Evolutionary conservation across 1,140 invertebrate species (phyloP).

Genomic region (Phenacoccus solenopsis): DNA sequence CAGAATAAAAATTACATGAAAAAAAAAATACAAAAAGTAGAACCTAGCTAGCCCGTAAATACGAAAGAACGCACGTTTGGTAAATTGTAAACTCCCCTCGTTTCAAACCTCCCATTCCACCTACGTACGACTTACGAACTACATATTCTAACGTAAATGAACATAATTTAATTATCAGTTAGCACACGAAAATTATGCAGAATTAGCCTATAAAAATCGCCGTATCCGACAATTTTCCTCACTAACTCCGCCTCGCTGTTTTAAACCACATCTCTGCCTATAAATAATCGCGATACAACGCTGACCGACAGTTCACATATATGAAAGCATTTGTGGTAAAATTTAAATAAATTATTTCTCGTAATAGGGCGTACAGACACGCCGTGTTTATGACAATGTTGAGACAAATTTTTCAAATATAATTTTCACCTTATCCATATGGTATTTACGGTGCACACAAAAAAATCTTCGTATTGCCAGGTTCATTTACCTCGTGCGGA

Average conservation of each 20-base stretch:
- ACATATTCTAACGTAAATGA: not conserved
- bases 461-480: not conserved
- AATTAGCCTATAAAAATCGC: not conserved
- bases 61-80: not conserved
- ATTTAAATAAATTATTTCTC: no score
- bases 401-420: no score
- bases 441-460: no score
- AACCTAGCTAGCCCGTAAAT: not conserved
- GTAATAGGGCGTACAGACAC: no score
- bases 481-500: not conserved
- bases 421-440: no score
- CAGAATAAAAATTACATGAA: not conserved
- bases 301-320: not conserved
- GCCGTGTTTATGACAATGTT: no score
- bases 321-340: no score
- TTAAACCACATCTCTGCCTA: not conserved
- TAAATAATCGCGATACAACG: not conserved
- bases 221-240: not conserved
- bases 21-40: not conserved
- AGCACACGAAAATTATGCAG: not conserved
- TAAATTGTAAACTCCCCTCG: not conserved
- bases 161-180: not conserved
- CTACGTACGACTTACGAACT: not conserved
- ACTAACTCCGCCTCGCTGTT: not conserved
- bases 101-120: not conserved